Evolutionary conservation across 1,140 invertebrate species (phyloP), one percentile per base, ranked within the genome.

Genomic region (Drusus annulatus): DNA sequence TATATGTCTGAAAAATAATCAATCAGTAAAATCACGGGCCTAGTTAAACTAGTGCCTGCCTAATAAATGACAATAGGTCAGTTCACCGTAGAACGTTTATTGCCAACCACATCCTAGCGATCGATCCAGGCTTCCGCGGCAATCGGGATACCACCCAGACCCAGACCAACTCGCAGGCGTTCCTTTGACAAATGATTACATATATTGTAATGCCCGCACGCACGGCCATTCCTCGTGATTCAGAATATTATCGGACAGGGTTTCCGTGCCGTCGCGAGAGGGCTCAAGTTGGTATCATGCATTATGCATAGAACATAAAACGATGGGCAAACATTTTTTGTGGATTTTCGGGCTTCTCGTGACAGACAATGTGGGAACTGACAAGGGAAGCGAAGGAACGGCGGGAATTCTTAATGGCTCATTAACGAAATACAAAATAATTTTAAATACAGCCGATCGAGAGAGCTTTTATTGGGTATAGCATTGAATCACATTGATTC

Each of bases 381-480:
- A 51, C 68, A 51, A 71, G 68, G 68, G 68, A 71, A 36, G n/a
- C 68, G 31, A 36, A 17, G 45, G 45, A 45, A 71, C 13, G 31
- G 36, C 17, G 31, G 17, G 68, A 71, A 71, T 71, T 71, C 68
- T 21, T 71, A 71, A 71, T 71, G 68, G 68, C 23, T 71, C 17
- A 71, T 71, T 71, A 71, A 50, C 36, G 68, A 71, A 50, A 28
- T 16, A 25, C 62, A n/a, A 45, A 45, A 45, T 45, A 45, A 45
- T 45, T 45, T 45, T 45, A 45, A 45, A 45, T 45, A 45, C 8
- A 45, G 10, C 36, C 36, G 36, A 45, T n/a, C 36, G 36, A 45
- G 8, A 45, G 36, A 45, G 36, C 36, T 45, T 45, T 45, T 45
- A 0, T 2, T 45, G 13, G 8, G 10, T 45, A 45, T 45, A 7